Conservation (phyloP, 2,113 vertebrate species). For the Caranx melampygus region DNA sequence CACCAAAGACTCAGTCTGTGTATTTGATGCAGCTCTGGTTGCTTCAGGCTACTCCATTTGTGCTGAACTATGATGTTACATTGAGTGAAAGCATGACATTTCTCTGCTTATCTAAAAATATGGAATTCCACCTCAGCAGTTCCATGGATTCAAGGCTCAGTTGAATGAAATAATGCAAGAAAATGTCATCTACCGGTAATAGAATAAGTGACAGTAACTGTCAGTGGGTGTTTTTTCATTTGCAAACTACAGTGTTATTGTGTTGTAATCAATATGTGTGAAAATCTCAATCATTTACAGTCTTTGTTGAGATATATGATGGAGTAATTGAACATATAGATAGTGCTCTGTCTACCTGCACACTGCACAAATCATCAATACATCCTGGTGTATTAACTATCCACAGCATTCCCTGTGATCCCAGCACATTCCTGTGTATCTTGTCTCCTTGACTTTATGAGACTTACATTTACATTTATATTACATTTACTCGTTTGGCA, state of each 20-base stretch:
- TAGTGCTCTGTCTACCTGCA: neutral
- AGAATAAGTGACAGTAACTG: slow-evolving; percentile 14
- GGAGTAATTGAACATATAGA: neutral
- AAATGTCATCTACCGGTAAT: slow-evolving; percentile 35
- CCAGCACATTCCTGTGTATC: neutral
- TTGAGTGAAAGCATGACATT: slow-evolving; percentile 28
- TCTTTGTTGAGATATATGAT: neutral
- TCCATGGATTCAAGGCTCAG: slow-evolving; percentile 8
- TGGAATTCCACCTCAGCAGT: slow-evolving; percentile 41
- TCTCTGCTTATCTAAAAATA: slow-evolving; percentile 36
- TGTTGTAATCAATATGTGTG: neutral
- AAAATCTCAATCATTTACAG: slow-evolving; percentile 4
- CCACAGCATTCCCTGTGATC: neutral
- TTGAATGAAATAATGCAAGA: slow-evolving; percentile 14
- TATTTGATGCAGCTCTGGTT: neutral
- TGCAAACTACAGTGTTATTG: neutral
- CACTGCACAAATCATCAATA: neutral
- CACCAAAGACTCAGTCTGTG: neutral
- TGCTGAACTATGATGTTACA: neutral
- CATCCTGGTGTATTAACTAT: neutral
- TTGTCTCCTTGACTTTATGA: neutral
- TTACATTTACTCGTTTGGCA: no score
- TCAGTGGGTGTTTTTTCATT: neutral
- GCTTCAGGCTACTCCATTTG: neutral
- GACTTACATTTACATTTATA: neutral